Base-by-base conservation (phyloP, 1,140 invertebrate genomes). In the Papilio helenus region DNA sequence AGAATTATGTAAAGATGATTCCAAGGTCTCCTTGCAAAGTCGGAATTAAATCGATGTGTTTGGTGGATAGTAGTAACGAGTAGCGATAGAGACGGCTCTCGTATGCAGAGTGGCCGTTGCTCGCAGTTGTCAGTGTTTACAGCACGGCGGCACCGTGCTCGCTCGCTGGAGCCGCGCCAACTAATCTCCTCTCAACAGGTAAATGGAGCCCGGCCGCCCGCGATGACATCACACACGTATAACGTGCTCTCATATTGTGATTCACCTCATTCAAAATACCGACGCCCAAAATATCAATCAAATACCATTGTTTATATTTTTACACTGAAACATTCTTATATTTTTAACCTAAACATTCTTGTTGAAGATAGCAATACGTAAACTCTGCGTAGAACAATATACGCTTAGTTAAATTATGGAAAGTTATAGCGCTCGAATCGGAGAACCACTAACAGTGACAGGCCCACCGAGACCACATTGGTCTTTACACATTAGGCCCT, bases 171-270 rank as follows among this genome's bases (percentile, higher is more conserved):
- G 79, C 79, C 51, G 44, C 81, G 92, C 92, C 92, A 93, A 90
- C 83, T 91, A 86, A 88, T 89, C 88, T 90, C 85, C 83, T 90
- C 89, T 90, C 91, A 91, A 93, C 92, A 93, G 92, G 92, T 93
- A 92, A 87, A 89, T 89, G 85, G 85, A 90, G 86, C 84, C 83
- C 84, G 83, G 86, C 80, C 88, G 86, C 78, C 85, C 81, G 81
- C 87, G 85, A 89, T 93, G 92, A 92, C 91, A 90, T 92, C 90
- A 92, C 87, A 89, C 82, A 81, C 84, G 65, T 80, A 84, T 85
- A 84, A 83, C 86, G 84, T 76, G 80, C 84, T 42, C 84, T 80
- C 76, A 82, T 81, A 79, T 80, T 83, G 80, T 92, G 89, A 92
- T 88, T 92, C 91, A 93, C 82, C 84, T 87, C 85, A 88, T 88